Evolutionary conservation across 1,140 invertebrate species (phyloP), one percentile per base, ranked within the genome.

Genomic region (Papilio dardanus): DNA sequence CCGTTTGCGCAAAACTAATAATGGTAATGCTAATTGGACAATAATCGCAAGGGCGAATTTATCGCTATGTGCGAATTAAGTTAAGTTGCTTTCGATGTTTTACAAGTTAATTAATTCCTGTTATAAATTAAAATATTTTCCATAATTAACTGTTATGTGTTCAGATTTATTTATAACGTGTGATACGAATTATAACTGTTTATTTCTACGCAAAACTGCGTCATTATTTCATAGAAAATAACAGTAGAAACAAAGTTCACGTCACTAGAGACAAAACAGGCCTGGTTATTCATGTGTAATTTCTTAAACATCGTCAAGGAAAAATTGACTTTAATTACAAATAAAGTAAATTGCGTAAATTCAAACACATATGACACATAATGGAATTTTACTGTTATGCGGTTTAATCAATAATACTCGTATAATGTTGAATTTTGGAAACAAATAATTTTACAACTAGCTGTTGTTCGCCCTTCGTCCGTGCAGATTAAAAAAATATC

Each of bases 301-400:
- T 62, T 62, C 54, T 62, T 14, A 62, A 21, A 54, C 50, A 24
- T 54, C 8, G 10, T 28, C 24, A 14, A 62, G 54, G 54, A 62
- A 62, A 62, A 62, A 14, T 62, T 62, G 24, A 24, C 12, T 62
- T 28, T 28, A 62, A 62, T 1, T 28, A 58, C 24, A 28, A 62
- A 62, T 62, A 62, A n/a, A 54, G 7, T 54, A 54, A 54, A 21
- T 54, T 54, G 50, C 54, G 54, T 62, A 62, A 62, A 28, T 10
- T 10, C 12, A 62, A 28, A 14, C 28, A 28, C 24, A 28, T 28
- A 14, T 62, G 54, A 62, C 54, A 4, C 54, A 62, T 62, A 62
- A 30, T 62, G 54, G 54, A 62, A 62, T 62, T 58, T 62, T 30
- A 58, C 21, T 14, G 21, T 62, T 16, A 28, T 12, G 54, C 10